These are phyloP conservation scores for Caranx melampygus DNA, from an alignment of 2,113 vertebrate species.

Conservation along the genomic window DNA sequence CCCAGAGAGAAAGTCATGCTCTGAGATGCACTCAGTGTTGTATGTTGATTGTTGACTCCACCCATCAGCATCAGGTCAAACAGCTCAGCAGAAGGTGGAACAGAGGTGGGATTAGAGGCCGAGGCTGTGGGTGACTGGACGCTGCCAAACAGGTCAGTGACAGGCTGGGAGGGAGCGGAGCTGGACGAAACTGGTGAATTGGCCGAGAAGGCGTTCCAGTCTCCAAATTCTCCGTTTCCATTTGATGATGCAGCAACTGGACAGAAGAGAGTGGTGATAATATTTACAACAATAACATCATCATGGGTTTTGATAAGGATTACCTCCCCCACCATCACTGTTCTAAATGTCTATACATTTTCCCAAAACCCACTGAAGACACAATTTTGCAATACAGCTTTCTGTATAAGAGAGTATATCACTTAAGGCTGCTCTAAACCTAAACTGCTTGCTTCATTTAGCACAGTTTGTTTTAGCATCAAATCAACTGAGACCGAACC, in stretches of 20 bases:
- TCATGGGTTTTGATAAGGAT: background rate
- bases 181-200: slow-evolving; percentile 78
- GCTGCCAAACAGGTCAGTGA: slow-evolving; percentile 77
- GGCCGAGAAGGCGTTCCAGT: slow-evolving; percentile 94
- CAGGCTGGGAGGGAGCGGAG: slow-evolving; percentile 64
- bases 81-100: slow-evolving; percentile 86
- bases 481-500: too few relatives aligned
- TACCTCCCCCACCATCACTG: background rate
- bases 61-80: slow-evolving; percentile 96
- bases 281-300: slow-evolving; percentile 11
- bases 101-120: slow-evolving; percentile 52
- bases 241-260: slow-evolving; percentile 85
- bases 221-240: slow-evolving; percentile 95
- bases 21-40: slow-evolving; percentile 91
- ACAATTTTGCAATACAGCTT: too few relatives aligned
- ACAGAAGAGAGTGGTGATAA: background rate
- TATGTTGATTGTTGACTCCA: slow-evolving; percentile 82
- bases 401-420: too few relatives aligned
- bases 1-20: slow-evolving; percentile 95
- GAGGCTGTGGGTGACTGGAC: slow-evolving; percentile 79
- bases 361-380: background rate
- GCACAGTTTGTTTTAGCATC: too few relatives aligned
- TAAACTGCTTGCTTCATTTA: too few relatives aligned
- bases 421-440: too few relatives aligned
- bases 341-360: background rate